These are phyloP conservation scores for Callosobruchus maculatus DNA, from an alignment of 2,888 invertebrate genomes.

Conservation along the genomic window DNA sequence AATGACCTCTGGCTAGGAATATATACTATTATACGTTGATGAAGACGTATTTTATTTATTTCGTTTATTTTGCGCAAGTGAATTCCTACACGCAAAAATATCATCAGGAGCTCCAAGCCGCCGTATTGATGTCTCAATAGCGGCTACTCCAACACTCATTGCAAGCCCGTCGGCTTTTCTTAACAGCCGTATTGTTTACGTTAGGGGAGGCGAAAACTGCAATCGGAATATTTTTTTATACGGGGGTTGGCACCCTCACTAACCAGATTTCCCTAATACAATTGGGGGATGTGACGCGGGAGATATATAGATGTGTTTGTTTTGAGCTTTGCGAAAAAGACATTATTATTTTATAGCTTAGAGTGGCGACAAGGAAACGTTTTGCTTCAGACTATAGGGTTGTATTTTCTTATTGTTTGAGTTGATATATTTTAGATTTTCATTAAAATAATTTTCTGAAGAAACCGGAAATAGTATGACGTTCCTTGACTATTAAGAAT, in stretches of 20 bases:
- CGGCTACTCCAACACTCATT: background rate
- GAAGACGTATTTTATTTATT: background rate
- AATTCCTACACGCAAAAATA: background rate
- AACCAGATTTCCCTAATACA: background rate
- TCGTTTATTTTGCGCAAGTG: background rate
- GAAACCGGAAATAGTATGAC: too few species aligned
- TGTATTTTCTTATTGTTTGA: background rate
- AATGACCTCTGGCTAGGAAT: background rate
- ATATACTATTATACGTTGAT: background rate
- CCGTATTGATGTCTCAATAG: background rate
- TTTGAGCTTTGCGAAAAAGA: background rate
- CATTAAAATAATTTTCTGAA: too few species aligned
- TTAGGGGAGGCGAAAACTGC: background rate
- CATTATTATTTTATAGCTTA: background rate
- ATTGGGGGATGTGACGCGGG: background rate
- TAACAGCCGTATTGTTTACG: background rate
- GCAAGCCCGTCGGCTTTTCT: background rate
- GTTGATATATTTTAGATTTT: background rate
- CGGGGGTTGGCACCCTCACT: background rate
- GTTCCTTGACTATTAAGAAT: too few species aligned
- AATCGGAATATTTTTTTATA: background rate
- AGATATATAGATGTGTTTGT: background rate
- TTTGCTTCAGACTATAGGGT: background rate
- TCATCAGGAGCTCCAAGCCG: background rate
- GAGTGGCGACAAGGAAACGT: background rate